These are phyloP conservation scores for Cuculus canorus DNA, from an alignment of 2,797 vertebrate genomes.

Conservation along the genomic window DNA sequence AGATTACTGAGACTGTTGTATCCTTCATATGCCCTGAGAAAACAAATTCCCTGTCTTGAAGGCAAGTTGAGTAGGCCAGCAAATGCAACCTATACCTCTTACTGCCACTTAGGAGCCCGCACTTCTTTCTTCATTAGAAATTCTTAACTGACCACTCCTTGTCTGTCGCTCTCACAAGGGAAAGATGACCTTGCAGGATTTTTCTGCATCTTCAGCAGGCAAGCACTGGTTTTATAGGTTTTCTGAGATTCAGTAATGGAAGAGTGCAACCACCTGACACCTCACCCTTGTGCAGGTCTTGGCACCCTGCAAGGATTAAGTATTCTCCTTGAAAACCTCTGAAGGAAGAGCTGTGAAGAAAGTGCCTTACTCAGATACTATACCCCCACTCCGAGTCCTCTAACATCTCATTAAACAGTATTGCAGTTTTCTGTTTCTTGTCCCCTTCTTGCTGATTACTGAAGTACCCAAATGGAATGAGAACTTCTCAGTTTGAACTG, in stretches of 20 bases:
- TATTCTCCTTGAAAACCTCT: constrained; percentile 8
- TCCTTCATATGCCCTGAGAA: background rate
- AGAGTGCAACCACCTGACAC: background rate
- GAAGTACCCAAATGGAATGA: background rate
- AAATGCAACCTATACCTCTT: background rate
- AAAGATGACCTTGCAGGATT: background rate
- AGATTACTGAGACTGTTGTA: background rate
- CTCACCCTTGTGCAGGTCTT: background rate
- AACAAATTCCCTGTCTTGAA: background rate
- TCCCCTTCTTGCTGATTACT: constrained; percentile 3
- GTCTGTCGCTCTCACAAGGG: background rate
- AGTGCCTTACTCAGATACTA: background rate
- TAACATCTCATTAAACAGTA: background rate
- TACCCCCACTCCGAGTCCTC: background rate
- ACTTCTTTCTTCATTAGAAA: background rate
- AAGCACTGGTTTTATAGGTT: background rate
- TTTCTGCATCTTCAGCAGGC: background rate
- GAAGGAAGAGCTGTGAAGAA: background rate
- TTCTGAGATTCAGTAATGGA: background rate
- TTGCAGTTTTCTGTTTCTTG: background rate
- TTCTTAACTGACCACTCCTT: background rate
- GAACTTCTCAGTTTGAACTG: background rate
- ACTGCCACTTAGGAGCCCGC: background rate
- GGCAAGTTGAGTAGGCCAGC: background rate
- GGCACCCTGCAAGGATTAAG: background rate